A percentile compares a stretch with the other conserved stretches of the same genome.
These are phyloP conservation scores for Scartelaos histophorus DNA, from an alignment of 2,113 vertebrate species.

Conservation along the genomic window DNA sequence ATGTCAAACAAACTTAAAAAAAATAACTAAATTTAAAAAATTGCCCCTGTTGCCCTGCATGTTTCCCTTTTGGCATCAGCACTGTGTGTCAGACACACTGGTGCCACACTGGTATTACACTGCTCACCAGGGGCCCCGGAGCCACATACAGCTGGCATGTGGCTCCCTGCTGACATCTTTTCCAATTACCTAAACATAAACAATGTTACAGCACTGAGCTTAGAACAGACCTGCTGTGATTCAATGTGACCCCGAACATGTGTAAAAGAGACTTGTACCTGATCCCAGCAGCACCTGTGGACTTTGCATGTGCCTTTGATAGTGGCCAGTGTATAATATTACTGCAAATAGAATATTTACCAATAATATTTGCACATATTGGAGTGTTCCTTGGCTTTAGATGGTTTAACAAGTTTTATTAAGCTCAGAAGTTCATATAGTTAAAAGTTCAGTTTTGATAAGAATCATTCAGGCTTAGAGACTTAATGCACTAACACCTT, in stretches of 20 bases:
- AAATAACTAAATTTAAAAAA: not conserved
- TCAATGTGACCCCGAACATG: conserved; percentile 1
- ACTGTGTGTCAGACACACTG: not conserved
- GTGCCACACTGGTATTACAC: not conserved
- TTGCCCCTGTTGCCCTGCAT: not conserved
- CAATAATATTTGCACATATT: too few species aligned
- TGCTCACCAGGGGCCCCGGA: not conserved
- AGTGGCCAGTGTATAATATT: not conserved
- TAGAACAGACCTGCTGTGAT: not conserved
- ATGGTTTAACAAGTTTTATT: too few species aligned
- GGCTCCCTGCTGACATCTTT: not conserved
- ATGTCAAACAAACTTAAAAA: not conserved
- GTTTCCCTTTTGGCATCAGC: not conserved
- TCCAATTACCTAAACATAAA: not conserved
- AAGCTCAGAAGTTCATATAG: too few species aligned
- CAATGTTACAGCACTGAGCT: not conserved
- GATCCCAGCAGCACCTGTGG: not conserved
- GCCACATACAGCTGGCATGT: not conserved
- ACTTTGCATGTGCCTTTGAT: not conserved
- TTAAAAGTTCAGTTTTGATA: too few species aligned
- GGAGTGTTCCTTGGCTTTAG: too few species aligned
- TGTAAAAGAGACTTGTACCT: not conserved
- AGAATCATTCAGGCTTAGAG: too few species aligned
- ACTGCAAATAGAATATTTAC: too few species aligned
- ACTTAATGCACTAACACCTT: too few species aligned